These are phyloP conservation scores for Grallaria varia DNA, from an alignment of 2,113 vertebrate species.

Conservation along the genomic window DNA sequence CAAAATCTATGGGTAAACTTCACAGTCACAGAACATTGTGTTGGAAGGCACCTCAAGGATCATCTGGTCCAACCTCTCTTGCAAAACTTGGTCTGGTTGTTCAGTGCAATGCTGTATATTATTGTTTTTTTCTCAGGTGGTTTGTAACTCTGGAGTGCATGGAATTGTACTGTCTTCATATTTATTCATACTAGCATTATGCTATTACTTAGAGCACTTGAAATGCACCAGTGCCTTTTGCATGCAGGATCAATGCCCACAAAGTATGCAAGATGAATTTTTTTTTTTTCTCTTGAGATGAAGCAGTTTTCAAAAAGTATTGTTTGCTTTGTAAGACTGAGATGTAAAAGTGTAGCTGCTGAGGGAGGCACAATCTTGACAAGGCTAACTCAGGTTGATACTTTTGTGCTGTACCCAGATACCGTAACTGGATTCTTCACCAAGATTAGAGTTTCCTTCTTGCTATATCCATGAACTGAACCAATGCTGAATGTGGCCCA, in stretches of 20 bases:
- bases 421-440: background rate
- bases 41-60: background rate
- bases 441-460: background rate
- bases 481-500: background rate
- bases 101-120: background rate
- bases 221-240: conserved; percentile 25
- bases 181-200: background rate
- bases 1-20: background rate
- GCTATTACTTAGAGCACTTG: background rate
- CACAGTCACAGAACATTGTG: background rate
- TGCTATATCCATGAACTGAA: background rate
- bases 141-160: background rate
- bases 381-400: background rate
- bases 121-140: conserved; percentile 36
- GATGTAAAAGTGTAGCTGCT: background rate
- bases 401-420: background rate
- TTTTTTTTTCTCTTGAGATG: background rate
- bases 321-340: background rate
- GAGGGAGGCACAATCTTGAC: background rate
- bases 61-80: background rate
- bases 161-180: conserved; percentile 29
- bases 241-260: background rate
- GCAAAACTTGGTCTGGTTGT: background rate
- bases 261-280: background rate
- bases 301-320: background rate